Evolutionary conservation across 2,113 vertebrate species (phyloP).

Genomic region (Thinocorus orbignyianus): DNA sequence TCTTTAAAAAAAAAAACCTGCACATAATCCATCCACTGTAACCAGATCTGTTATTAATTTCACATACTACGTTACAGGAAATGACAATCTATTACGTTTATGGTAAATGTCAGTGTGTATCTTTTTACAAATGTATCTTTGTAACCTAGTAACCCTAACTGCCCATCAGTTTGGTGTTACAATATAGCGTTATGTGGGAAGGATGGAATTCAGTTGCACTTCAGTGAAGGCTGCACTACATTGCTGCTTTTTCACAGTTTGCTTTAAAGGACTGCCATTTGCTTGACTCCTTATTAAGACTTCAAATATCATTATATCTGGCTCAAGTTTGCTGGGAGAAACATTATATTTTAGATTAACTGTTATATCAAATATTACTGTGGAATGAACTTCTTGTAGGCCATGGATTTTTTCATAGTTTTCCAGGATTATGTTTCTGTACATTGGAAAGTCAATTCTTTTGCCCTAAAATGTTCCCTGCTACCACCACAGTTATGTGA

Average conservation of each 20-base stretch:
- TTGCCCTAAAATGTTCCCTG: not conserved
- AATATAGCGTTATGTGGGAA: not conserved
- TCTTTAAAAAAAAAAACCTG: not conserved
- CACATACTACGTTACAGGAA: not conserved
- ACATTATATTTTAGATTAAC: not conserved
- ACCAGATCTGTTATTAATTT: not conserved
- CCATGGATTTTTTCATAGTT: not conserved
- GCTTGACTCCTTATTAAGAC: not conserved
- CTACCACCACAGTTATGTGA: not conserved
- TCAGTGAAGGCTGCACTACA: not conserved
- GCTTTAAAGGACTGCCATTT: not conserved
- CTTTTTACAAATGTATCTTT: not conserved
- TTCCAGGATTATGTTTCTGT: not conserved
- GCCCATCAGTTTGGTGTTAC: not conserved
- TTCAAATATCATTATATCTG: not conserved
- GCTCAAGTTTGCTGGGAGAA: not conserved
- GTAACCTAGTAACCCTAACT: not conserved
- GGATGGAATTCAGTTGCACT: not conserved
- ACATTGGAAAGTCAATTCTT: not conserved
- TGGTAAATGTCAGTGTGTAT: not conserved
- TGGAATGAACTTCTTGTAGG: not conserved
- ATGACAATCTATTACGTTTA: not conserved
- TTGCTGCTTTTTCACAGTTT: not conserved
- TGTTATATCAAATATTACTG: not conserved
- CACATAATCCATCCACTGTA: not conserved